Evolutionary conservation across 1,140 invertebrate genomes (phyloP), one percentile per base, ranked within the genome.

Genomic region (Drosophila pectinifera): DNA sequence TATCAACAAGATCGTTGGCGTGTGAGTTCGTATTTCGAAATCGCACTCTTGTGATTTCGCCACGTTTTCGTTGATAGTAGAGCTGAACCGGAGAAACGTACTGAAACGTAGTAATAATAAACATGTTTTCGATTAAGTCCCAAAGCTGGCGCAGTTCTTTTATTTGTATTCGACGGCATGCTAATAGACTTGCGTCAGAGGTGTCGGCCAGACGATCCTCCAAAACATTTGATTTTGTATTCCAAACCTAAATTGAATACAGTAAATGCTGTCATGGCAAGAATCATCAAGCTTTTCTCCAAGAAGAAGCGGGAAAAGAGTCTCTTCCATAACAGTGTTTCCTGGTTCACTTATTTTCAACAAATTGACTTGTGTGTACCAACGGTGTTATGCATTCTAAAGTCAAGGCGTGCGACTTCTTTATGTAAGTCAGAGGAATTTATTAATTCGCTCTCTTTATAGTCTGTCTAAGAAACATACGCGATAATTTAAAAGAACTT

Each of bases 1-100:
- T 20, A 91, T 92, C 13, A 92, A 92, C 48, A 90, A 91, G 41
- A 78, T 90, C 34, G 59, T 92, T 28, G 86, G 86, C 8, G 45
- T 81, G 10, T 92, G 70, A 82, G 13, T 2, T 51, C 16, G 4
- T 22, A 28, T 31, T 39, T 16, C 8, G 6, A 14, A 20, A 58
- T 11, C 57, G 55, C 36, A 24, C 59, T 62, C 42, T 43, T 51
- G 57, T n/a, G 16, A 64, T 41, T 57, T 38, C 36, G 26, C 26
- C 61, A 53, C 41, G 31, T 67, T 62, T 31, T 54, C 46, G 61
- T 55, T 59, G 24, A 58, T 58, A 20, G 22, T 16, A 31, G 22
- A 59, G 24, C 36, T 22, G 42, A 28, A 22, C 14, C 42, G 14
- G 34, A 20, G 24, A n/a, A 20, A 34, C 18, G 26, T 55, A 69